Evolutionary conservation across 2,113 vertebrate species (phyloP).

Genomic region (Caretta caretta): DNA sequence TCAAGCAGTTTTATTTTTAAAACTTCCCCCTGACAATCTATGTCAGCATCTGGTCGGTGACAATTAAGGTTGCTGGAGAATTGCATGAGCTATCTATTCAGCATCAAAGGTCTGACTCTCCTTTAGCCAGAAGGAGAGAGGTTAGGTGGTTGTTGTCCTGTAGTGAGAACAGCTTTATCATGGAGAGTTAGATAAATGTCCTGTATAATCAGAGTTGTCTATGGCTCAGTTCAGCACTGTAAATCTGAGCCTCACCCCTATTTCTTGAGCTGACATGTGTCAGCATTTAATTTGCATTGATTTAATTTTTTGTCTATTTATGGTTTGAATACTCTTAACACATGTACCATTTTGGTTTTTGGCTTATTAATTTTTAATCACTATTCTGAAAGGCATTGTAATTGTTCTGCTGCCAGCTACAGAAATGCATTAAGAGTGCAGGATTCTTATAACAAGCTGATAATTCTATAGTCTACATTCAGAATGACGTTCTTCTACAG

Average conservation of each 20-base stretch:
- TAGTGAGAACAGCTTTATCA: neutral
- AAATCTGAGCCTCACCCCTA: neutral
- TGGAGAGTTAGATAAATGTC: fast-evolving
- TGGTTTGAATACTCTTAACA: neutral
- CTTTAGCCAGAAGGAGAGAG: neutral
- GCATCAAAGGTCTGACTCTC: neutral
- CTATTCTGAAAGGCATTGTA: neutral
- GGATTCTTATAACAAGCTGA: neutral
- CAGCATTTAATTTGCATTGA: neutral
- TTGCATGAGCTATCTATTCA: neutral
- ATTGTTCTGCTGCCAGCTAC: neutral
- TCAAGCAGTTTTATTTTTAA: neutral
- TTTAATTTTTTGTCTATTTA: conserved; percentile 32
- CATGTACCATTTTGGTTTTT: conserved; percentile 10
- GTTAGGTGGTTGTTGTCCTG: neutral
- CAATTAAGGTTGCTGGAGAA: neutral
- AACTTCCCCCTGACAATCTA: neutral
- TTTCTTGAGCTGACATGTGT: neutral
- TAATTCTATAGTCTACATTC: neutral
- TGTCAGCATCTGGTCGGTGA: neutral
- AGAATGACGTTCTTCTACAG: neutral
- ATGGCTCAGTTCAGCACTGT: neutral
- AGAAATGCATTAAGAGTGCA: neutral
- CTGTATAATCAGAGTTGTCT: neutral
- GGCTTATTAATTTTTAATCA: conserved; percentile 16